Percentiles rank a stretch among this genome's conserved stretches.
phyloP scores from a whole-genome alignment of 92 coral and sea anemone species.

The Porites divaricata region DNA sequence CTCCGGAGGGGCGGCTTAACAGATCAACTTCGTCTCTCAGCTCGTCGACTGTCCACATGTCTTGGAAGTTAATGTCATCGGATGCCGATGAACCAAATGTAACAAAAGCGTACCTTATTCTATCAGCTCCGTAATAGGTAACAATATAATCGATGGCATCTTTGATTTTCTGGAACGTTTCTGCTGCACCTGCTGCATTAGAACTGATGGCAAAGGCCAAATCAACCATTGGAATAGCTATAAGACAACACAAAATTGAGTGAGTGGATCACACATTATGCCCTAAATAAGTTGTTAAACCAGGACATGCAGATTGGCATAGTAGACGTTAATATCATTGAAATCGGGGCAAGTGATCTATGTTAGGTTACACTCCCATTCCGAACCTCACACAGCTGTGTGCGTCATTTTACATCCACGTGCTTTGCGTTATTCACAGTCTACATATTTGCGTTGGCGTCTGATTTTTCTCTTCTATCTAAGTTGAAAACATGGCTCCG shows the following conservation, averaged over 20 bases:
- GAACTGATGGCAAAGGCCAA: constrained; percentile 80
- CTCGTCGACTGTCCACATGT: constrained; percentile 46
- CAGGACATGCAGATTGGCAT: too few relatives aligned
- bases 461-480: too few relatives aligned
- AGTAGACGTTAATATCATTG: too few relatives aligned
- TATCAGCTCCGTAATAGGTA: constrained; percentile 61
- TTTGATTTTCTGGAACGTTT: constrained; percentile 70
- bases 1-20: constrained; percentile 54
- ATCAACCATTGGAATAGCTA: constrained; percentile 64
- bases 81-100: constrained; percentile 57
- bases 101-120: constrained; percentile 59
- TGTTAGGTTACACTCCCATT: too few relatives aligned
- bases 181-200: constrained; percentile 52
- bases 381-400: too few relatives aligned
- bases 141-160: constrained; percentile 76
- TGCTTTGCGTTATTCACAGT: too few relatives aligned
- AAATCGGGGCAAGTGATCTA: too few relatives aligned
- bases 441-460: too few relatives aligned
- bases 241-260: neutral
- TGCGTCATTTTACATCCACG: too few relatives aligned
- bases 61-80: constrained; percentile 51
- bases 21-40: constrained; percentile 52
- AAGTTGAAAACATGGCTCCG: too few relatives aligned
- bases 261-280: too few relatives aligned
- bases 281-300: too few relatives aligned